Evolutionary conservation across 2,888 invertebrate species (phyloP).

Genomic region (Clusia tigrina): DNA sequence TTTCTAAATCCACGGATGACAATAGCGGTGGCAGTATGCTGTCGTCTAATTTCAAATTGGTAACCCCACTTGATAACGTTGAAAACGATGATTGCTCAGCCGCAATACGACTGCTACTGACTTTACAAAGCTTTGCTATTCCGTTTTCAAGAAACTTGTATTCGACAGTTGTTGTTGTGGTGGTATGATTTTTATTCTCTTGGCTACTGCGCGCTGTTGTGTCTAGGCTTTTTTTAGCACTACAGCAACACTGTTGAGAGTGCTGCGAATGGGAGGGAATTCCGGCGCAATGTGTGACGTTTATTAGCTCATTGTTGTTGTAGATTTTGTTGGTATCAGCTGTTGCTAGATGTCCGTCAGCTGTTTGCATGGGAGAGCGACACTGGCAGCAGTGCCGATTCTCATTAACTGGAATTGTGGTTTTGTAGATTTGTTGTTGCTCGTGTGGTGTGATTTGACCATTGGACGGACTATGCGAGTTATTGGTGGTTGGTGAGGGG

Average conservation of each 20-base stretch:
- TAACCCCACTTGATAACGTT: slow-evolving; percentile 10
- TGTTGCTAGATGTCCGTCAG: slow-evolving; percentile 39
- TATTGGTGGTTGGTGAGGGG: slow-evolving; percentile 55
- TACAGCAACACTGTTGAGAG: slow-evolving; percentile 30
- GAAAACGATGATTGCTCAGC: slow-evolving; percentile 41
- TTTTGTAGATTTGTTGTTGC: slow-evolving; percentile 51
- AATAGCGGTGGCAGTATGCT: slow-evolving; percentile 33
- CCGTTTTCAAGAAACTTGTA: slow-evolving; percentile 61
- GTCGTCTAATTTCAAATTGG: slow-evolving; percentile 2
- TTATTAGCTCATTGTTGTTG: slow-evolving; percentile 38
- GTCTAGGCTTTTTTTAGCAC: too few species aligned
- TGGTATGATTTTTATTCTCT: slow-evolving; percentile 58
- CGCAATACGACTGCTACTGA: slow-evolving; percentile 59
- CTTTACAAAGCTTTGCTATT: slow-evolving; percentile 55
- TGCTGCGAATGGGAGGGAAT: slow-evolving; percentile 39
- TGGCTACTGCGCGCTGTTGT: slow-evolving; percentile 38
- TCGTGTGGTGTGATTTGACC: slow-evolving; percentile 53
- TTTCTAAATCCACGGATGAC: slow-evolving; percentile 34
- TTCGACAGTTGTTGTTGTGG: slow-evolving; percentile 59
- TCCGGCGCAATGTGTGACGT: slow-evolving; percentile 32
- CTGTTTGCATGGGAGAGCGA: slow-evolving; percentile 45
- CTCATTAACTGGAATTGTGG: slow-evolving; percentile 59
- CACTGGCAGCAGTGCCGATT: slow-evolving; percentile 37
- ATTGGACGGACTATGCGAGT: slow-evolving; percentile 55
- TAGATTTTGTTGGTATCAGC: slow-evolving; percentile 31